Conservation (phyloP, 2,797 vertebrate species). For the Anguilla marmorata region DNA sequence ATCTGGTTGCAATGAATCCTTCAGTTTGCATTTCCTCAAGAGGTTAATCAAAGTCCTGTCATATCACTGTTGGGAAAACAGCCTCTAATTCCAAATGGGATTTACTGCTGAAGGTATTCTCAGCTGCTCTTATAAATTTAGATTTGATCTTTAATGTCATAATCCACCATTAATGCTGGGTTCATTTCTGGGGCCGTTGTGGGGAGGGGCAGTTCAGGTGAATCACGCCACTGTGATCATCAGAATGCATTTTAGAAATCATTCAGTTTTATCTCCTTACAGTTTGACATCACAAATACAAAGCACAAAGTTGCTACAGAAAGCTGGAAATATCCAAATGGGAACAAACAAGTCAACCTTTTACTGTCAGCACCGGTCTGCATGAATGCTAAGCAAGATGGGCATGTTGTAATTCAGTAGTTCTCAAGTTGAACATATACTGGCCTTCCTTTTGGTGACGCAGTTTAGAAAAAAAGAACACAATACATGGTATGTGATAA, state of each 20-base stretch:
- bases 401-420: neutral
- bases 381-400: neutral
- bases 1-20: neutral
- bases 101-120: neutral
- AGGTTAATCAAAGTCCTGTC: neutral
- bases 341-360: neutral
- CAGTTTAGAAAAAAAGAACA: neutral
- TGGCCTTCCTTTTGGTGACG: neutral
- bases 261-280: neutral
- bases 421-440: neutral
- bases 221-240: neutral
- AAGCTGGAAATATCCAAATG: neutral
- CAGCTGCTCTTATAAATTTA: neutral
- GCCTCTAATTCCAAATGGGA: neutral
- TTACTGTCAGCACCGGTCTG: neutral
- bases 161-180: neutral
- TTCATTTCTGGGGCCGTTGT: neutral
- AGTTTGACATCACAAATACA: neutral
- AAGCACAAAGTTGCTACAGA: neutral
- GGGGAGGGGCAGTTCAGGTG: neutral
- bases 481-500: neutral
- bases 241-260: neutral
- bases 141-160: neutral
- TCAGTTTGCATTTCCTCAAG: neutral
- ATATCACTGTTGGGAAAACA: neutral